phyloP scores from a whole-genome alignment of 1,140 invertebrate species.

The Temnothorax curvispinosus region DNA sequence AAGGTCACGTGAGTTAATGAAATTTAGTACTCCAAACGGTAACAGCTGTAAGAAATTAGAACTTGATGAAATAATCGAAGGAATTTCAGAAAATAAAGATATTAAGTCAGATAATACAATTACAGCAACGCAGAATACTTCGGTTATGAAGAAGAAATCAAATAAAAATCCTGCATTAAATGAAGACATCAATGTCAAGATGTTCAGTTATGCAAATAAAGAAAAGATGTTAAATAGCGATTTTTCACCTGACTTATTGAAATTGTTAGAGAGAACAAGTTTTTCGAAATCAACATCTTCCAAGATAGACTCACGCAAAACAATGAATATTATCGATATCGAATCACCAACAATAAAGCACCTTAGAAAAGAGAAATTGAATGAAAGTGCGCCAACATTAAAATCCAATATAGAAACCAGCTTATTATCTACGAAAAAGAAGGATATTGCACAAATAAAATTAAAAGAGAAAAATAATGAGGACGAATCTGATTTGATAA shows the following conservation, averaged over 20 bases:
- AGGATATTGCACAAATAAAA: constrained; percentile 7
- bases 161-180: not conserved
- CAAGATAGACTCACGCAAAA: constrained; percentile 34
- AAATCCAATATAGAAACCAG: constrained; percentile 13
- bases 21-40: too few species aligned
- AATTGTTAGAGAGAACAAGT: not conserved
- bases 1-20: too few species aligned
- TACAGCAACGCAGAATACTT: not conserved
- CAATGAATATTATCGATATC: not conserved
- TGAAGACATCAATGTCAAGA: not conserved
- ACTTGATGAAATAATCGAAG: not conserved
- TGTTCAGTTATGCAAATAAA: not conserved
- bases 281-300: not conserved
- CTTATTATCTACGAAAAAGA: not conserved
- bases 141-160: not conserved
- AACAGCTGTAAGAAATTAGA: not conserved
- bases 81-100: not conserved
- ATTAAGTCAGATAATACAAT: not conserved
- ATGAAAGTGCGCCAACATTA: constrained; percentile 76
- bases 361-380: constrained; percentile 80
- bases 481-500: not conserved
- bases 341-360: constrained; percentile 73
- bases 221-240: not conserved
- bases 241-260: constrained; percentile 12
- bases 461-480: constrained; percentile 11